phyloP scores from a whole-genome alignment of 2,113 vertebrate species.

The Gallinago paraguaiae region DNA sequence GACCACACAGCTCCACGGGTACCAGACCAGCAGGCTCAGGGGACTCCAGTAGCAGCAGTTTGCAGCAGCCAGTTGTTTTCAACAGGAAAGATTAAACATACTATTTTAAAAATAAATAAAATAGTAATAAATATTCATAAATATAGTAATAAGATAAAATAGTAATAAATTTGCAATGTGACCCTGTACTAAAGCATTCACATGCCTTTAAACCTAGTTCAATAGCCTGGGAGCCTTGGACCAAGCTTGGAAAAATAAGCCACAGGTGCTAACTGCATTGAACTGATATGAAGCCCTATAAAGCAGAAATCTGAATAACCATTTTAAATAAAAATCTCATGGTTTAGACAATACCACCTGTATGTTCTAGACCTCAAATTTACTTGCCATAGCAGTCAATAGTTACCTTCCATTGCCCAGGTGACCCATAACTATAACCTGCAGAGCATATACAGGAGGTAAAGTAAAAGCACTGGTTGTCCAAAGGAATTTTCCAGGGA shows the following conservation, averaged over 20 bases:
- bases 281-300: not conserved
- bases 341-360: not conserved
- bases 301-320: not conserved
- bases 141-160: not conserved
- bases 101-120: no score
- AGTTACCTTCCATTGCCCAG: not conserved
- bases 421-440: not conserved
- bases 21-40: not conserved
- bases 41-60: not conserved
- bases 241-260: not conserved
- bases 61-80: not conserved
- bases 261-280: not conserved
- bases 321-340: not conserved
- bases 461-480: not conserved
- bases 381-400: not conserved
- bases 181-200: not conserved
- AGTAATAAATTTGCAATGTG: not conserved
- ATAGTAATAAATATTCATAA: not conserved
- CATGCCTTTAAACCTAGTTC: not conserved
- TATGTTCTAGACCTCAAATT: not conserved
- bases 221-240: not conserved
- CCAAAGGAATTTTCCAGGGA: not conserved
- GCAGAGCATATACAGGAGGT: not conserved
- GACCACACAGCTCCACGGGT: rapidly evolving
- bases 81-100: not conserved